Percentiles rank a stretch among this genome's conserved stretches.
Conservation (phyloP, 2,113 vertebrate genomes). For the Pedionomus torquatus region DNA sequence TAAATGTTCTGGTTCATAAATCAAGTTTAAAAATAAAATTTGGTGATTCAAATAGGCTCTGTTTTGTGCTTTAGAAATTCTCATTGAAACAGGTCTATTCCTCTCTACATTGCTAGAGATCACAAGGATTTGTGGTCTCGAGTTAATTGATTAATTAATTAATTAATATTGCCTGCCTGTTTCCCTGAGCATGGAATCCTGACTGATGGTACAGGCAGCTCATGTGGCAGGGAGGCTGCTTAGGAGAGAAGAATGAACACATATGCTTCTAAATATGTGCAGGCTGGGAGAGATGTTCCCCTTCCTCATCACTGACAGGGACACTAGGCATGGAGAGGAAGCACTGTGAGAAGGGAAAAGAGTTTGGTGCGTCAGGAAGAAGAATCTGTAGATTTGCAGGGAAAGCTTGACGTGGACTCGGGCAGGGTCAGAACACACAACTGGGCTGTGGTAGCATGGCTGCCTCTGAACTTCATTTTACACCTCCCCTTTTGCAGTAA, state of each 20-base stretch:
- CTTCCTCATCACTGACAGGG: background rate
- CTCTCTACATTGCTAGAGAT: background rate
- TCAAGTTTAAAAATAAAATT: background rate
- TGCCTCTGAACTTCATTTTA: background rate
- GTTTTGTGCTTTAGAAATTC: background rate
- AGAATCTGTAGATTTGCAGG: background rate
- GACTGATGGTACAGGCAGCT: background rate
- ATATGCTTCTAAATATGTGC: background rate
- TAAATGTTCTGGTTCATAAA: background rate
- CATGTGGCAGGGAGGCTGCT: background rate
- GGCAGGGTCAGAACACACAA: background rate
- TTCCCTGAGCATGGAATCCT: background rate
- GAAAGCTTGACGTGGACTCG: background rate
- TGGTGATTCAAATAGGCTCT: background rate
- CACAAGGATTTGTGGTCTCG: background rate
- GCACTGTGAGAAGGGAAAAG: background rate
- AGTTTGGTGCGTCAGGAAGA: background rate
- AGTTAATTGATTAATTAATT: too few species aligned
- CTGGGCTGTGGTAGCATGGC: background rate
- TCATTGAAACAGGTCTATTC: background rate
- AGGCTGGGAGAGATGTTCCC: background rate
- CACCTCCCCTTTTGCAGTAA: background rate
- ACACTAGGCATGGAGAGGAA: background rate
- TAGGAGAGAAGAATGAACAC: background rate
- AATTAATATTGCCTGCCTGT: background rate